Conservation (phyloP, 2,888 invertebrate genomes). For the Cabera pusaria region DNA sequence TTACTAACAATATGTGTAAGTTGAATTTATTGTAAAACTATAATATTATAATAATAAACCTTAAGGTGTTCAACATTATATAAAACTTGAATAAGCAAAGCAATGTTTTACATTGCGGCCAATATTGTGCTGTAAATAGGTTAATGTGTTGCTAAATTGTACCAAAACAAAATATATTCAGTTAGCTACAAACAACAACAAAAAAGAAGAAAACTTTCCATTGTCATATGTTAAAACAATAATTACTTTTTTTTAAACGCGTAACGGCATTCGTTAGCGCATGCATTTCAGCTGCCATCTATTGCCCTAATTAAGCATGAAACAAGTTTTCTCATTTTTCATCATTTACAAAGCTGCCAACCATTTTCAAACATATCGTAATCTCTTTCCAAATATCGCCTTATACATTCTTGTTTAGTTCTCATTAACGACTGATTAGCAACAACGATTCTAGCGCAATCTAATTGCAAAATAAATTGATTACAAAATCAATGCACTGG, state of each 20-base stretch:
- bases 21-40: conserved; percentile 20
- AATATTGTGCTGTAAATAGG: conserved; percentile 14
- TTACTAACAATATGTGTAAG: conserved; percentile 46
- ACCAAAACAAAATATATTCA: no score
- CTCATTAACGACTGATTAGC: conserved; percentile 3
- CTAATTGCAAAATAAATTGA: conserved; percentile 70
- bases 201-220: not conserved
- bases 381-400: no score
- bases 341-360: no score
- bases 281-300: no score
- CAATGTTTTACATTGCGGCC: conserved; percentile 72
- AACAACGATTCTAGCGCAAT: conserved; percentile 72
- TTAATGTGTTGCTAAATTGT: conserved; percentile 10
- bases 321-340: no score
- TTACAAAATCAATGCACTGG: conserved; percentile 28
- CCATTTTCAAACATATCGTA: no score
- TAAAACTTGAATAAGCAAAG: conserved; percentile 45
- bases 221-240: no score
- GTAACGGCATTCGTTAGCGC: no score
- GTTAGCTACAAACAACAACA: no score
- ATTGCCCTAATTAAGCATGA: no score
- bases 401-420: not conserved
- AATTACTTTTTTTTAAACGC: no score
- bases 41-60: not conserved
- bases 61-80: conserved; percentile 24